Conservation (phyloP, 1,140 invertebrate genomes). For the Babylonia areolata region DNA sequence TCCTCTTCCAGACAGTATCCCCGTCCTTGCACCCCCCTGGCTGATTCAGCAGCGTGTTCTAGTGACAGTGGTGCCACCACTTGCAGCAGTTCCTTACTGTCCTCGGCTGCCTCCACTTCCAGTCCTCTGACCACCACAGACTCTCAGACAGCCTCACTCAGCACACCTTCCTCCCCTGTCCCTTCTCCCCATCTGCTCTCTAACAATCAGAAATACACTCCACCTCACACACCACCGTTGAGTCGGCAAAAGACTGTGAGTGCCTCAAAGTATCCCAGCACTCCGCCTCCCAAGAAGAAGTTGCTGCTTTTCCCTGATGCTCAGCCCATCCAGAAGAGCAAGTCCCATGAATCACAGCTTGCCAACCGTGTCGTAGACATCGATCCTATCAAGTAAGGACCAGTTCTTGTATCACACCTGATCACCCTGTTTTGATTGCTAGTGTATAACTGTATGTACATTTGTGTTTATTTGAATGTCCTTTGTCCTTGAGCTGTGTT, state of each 20-base stretch:
- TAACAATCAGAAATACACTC: constrained; percentile 66
- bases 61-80: not conserved
- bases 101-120: not conserved
- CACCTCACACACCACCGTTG: constrained; percentile 81
- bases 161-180: constrained; percentile 70
- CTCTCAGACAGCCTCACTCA: constrained; percentile 63
- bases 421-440: not conserved
- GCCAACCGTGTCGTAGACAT: constrained; percentile 80
- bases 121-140: constrained; percentile 51
- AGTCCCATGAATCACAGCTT: constrained; percentile 93
- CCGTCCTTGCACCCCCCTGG: constrained; percentile 70
- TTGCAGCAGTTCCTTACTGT: not conserved
- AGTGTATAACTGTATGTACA: not conserved
- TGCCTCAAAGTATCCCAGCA: constrained; percentile 83
- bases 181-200: constrained; percentile 46
- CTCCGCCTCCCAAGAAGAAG: constrained; percentile 86
- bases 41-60: not conserved
- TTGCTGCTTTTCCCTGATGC: constrained; percentile 76
- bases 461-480: no score
- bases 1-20: constrained; percentile 68
- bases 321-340: constrained; percentile 89
- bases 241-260: constrained; percentile 53
- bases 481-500: not conserved
- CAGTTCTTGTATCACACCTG: no score
- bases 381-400: constrained; percentile 61